Evolutionary conservation across 2,113 vertebrate species (phyloP), one percentile per base, ranked within the genome.

Genomic region (Eclectus roratus): DNA sequence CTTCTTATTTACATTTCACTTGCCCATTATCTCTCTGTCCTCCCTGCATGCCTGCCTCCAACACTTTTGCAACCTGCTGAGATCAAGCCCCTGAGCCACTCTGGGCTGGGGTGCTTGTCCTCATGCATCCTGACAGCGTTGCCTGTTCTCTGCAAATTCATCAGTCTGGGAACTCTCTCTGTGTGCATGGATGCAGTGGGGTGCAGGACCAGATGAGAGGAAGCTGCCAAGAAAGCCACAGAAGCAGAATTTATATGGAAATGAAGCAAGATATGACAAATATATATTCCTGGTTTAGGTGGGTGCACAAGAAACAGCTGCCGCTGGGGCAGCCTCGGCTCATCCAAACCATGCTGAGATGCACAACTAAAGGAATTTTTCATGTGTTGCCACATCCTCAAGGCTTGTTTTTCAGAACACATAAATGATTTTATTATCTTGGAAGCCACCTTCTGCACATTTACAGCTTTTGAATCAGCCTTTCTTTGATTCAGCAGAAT

Each of bases 281-380:
- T 70, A 55, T 6, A 41, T 79, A 66, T 56, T 70, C 68, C 68
- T 76, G 33, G 46, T 72, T 82, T 74, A 86, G 63, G 72, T 76
- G 56, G 60, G 33, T 55, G 55, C 60, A 61, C 21, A 61, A 66
- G 81, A 58, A 93, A 58, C 71, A 89, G 72, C 80, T 92, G 90
- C 76, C 1, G 1, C 69, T 53, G 63, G 65, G 83, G 72, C 65
- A 96, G 87, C 63, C 70, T 82, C 78, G 61, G 65, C 56, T 92
- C 65, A 41, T 85, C 49, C 83, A 76, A 81, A 80, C 43, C 1
- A 0, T 80, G 76, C 72, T 60, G 88, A 80, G 64, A 78, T 44
- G 44, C 46, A 65, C 16, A 56, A 56, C 31, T 93, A 87, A 86
- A 92, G 83, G 70, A 94, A 71, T 88, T 80, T 83, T 90, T 96